Percentiles rank a stretch among this genome's conserved stretches.
phyloP scores from a whole-genome alignment of 2,888 invertebrate species.

The Epicampocera succincta region DNA sequence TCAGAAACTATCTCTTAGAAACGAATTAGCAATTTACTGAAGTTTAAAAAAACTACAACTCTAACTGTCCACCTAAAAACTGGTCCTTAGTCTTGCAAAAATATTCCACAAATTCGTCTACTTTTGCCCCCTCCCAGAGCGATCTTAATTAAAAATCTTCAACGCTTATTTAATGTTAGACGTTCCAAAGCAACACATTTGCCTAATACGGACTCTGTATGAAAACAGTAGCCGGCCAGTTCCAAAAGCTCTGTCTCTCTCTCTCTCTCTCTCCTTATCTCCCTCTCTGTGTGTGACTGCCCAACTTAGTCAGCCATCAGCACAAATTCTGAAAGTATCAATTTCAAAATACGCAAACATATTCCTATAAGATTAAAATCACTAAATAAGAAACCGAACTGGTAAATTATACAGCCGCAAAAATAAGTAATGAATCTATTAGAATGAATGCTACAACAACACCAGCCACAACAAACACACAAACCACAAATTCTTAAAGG shows the following conservation, averaged over 20 bases:
- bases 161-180: not conserved
- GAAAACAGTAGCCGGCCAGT: constrained; percentile 4
- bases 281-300: not conserved
- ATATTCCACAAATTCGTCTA: no score
- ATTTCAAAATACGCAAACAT: constrained; percentile 62
- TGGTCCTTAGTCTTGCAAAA: no score
- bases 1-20: no score
- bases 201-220: not conserved
- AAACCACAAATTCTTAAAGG: constrained; percentile 32
- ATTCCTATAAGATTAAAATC: constrained; percentile 55
- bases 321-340: constrained; percentile 47
- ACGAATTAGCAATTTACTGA: no score
- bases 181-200: constrained; percentile 11
- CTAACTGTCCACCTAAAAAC: no score
- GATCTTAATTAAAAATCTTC: no score
- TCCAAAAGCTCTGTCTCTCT: not conserved
- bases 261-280: no score
- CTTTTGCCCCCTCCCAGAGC: no score
- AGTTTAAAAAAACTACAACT: no score
- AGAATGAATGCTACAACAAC: constrained; percentile 41
- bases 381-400: constrained; percentile 29
- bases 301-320: not conserved
- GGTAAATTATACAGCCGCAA: constrained; percentile 9
- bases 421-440: constrained; percentile 43
- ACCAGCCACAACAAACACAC: constrained; percentile 32